Percentiles rank a stretch among this genome's conserved stretches.
These are phyloP conservation scores for Lacerta viridis DNA, from an alignment of 2,797 vertebrate species.

Conservation along the genomic window DNA sequence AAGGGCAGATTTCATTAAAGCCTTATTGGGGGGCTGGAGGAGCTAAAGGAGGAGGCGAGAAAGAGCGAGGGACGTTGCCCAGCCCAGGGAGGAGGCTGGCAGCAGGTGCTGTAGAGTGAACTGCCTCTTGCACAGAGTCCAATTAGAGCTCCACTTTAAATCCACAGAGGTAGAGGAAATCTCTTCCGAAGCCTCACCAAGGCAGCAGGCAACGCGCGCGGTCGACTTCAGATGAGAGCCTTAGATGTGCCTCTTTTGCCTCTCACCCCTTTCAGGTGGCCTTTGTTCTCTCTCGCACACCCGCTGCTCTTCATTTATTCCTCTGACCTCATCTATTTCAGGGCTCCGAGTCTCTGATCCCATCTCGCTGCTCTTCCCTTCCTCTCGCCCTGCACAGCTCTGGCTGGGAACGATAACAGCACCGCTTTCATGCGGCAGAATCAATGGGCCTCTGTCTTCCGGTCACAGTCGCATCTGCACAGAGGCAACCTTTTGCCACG, in stretches of 20 bases:
- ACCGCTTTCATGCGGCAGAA: neutral
- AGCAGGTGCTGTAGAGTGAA: neutral
- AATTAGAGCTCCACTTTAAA: neutral
- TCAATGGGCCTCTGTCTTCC: neutral
- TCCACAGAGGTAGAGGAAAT: neutral
- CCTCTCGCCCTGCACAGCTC: neutral
- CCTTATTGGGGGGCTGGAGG: slow-evolving; percentile 68
- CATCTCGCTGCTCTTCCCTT: too few species aligned
- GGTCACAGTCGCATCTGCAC: neutral
- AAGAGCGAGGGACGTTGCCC: slow-evolving; percentile 31
- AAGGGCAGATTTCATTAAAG: slow-evolving; percentile 82
- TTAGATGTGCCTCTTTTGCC: neutral
- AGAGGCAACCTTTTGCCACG: neutral
- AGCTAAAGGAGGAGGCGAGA: neutral
- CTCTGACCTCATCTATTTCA: neutral
- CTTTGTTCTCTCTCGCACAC: neutral
- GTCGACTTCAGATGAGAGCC: neutral
- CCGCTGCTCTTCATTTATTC: neutral
- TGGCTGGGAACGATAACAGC: neutral
- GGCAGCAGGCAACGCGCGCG: neutral
- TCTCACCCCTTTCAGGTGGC: too few species aligned
- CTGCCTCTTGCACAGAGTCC: accelerated
- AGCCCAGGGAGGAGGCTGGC: neutral
- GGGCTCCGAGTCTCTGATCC: neutral
- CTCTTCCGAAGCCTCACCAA: neutral